Base-by-base conservation (phyloP, 2,888 invertebrate species). In the Drosophila niveifrons region DNA sequence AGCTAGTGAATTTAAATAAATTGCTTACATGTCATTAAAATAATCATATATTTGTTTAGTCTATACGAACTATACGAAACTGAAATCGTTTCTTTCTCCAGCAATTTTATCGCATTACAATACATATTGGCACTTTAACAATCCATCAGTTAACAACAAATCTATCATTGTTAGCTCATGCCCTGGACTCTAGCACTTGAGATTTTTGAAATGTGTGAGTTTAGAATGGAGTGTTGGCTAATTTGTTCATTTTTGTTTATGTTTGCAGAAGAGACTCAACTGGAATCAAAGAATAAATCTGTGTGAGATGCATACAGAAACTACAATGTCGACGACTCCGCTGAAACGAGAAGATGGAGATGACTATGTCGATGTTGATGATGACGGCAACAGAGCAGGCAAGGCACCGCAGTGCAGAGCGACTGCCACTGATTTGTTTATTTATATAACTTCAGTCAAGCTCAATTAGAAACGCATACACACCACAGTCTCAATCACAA, bases 391-490 rank as follows among this genome's bases (percentile, higher is more conserved):
- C 74, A 74, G 58, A 64, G 70, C 70, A 64, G 63, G 50, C 55
- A 47, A 28, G 18, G 36, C 11, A 11, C 11, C 34, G 36, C 58
- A 44, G 44, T 17, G 29, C 7, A 44, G 36, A 44, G 18, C n/a
- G 39, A 57, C 41, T 68, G 63, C 63, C 56, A 64, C 61, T 72
- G 67, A 72, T 75, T 83, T 83, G 83, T 83, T 83, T 83, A 83
- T 83, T 83, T 83, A 83, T 83, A 82, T 80, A 88, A 88, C 75
- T 88, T 66, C 89, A 83, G 83, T 83, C 83, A 83, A 83, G 83
- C 83, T 83, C 87, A 86, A 88, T 83, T 83, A 83, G 87, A 88
- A 79, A 69, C 56, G 71, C 56, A 66, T 46, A 65, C 55, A 68
- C 43, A 39, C 55, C 13, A 56, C 29, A 23, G 4, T 23, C 23